phyloP scores from a whole-genome alignment of 2,888 invertebrate species.

The Xestia rhomboidea region DNA sequence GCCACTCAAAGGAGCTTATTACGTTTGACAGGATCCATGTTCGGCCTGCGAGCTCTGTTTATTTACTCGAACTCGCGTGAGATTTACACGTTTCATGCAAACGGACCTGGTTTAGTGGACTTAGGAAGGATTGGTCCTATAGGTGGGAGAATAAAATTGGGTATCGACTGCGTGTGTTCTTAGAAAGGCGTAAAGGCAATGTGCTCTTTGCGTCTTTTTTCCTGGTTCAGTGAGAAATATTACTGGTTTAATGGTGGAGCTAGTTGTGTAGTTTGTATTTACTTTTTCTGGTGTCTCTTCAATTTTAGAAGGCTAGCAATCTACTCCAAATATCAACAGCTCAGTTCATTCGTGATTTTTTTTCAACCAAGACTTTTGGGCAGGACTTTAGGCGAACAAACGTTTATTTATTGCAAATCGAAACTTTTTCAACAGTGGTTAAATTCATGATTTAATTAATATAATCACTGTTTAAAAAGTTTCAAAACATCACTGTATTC shows the following conservation, averaged over 20 bases:
- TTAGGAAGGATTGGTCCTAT: constrained; percentile 45
- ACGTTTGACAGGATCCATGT: constrained; percentile 75
- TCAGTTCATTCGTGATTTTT: neutral
- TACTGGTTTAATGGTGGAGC: neutral
- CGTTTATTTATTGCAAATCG: too few relatives aligned
- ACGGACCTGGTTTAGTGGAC: constrained; percentile 56
- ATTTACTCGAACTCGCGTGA: constrained; percentile 63
- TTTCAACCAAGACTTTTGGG: too few relatives aligned
- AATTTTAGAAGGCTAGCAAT: neutral
- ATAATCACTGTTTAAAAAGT: neutral
- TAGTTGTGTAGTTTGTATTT: neutral
- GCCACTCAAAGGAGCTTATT: constrained; percentile 79
- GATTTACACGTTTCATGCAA: constrained; percentile 65
- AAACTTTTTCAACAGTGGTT: too few relatives aligned
- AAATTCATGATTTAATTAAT: too few relatives aligned
- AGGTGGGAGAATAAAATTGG: constrained; percentile 30
- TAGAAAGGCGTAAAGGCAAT: neutral
- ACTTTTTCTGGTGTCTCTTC: neutral
- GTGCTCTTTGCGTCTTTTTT: neutral
- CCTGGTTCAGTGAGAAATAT: neutral
- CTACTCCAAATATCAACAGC: neutral
- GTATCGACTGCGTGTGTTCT: constrained; percentile 6
- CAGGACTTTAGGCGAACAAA: too few relatives aligned
- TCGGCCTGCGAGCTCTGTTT: constrained; percentile 62
- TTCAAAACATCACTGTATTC: neutral